phyloP scores from a whole-genome alignment of 2,888 invertebrate genomes.

The Lithophane ornitopus region DNA sequence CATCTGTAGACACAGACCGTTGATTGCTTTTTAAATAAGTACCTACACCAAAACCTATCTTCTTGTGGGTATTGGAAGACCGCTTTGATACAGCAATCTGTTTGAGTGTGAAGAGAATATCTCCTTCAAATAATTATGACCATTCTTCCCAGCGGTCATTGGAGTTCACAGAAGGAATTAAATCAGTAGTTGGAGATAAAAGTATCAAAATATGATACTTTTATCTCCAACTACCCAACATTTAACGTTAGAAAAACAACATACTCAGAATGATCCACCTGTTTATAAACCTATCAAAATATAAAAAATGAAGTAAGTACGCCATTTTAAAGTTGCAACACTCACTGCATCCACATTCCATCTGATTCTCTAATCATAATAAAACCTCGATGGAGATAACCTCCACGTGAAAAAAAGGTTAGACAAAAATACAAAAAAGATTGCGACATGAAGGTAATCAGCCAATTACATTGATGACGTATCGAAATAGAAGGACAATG shows the following conservation, averaged over 20 bases:
- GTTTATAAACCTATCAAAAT: not conserved
- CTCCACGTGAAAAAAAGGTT: constrained; percentile 63
- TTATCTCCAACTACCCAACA: not conserved
- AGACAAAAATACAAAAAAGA: constrained; percentile 57
- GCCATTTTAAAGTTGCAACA: constrained; percentile 13
- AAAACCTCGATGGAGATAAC: constrained; percentile 42
- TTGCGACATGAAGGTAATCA: constrained; percentile 68
- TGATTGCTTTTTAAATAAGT: not conserved
- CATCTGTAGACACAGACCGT: not conserved
- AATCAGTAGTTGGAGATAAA: too few species aligned
- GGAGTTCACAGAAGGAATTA: too few species aligned
- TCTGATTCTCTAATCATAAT: not conserved
- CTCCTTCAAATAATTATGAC: not conserved
- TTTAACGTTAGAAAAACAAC: not conserved
- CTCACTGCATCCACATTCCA: not conserved
- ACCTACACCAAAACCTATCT: not conserved
- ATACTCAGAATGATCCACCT: not conserved
- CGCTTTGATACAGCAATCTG: not conserved
- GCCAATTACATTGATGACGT: constrained; percentile 68
- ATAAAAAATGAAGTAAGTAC: not conserved
- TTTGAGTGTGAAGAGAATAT: not conserved
- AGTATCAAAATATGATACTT: not conserved
- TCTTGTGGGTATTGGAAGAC: not conserved
- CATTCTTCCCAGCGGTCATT: not conserved
- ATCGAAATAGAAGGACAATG: constrained; percentile 67